phyloP scores from a whole-genome alignment of 1,140 invertebrate species.

The Drosophila azteca region DNA sequence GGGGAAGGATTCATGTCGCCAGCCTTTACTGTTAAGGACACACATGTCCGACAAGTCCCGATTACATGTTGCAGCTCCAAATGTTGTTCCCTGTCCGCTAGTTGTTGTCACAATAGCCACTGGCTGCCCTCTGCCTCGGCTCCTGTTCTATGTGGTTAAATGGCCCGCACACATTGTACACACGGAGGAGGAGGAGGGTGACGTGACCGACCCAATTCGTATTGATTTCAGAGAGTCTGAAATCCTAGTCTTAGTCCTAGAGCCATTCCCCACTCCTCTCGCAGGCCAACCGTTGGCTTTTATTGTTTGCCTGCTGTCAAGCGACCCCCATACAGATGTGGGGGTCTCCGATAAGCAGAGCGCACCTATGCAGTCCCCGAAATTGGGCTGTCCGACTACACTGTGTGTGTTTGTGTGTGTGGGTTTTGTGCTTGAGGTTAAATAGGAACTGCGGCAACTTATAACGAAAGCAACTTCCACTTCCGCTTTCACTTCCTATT shows the following conservation, averaged over 20 bases:
- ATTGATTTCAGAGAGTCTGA: slow-evolving; percentile 42
- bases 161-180: slow-evolving; percentile 13
- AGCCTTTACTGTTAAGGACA: slow-evolving; percentile 1
- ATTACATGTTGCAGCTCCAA: too few relatives aligned
- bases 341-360: slow-evolving; percentile 27
- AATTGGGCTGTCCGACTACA: slow-evolving; percentile 24
- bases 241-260: not conserved
- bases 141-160: slow-evolving; percentile 20
- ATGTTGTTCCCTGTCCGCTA: not conserved
- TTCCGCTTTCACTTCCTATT: slow-evolving; percentile 41
- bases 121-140: not conserved
- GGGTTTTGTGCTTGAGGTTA: slow-evolving; percentile 56
- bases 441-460: slow-evolving; percentile 69
- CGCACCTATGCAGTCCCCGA: slow-evolving; percentile 26
- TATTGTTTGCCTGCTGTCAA: slow-evolving; percentile 53
- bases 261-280: not conserved
- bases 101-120: slow-evolving; percentile 1
- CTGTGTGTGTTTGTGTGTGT: slow-evolving; percentile 8
- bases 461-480: slow-evolving; percentile 65
- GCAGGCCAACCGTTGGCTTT: slow-evolving; percentile 49
- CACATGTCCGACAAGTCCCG: slow-evolving; percentile 11
- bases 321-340: slow-evolving; percentile 26
- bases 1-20: not conserved
- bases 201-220: slow-evolving; percentile 30
- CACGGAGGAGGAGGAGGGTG: slow-evolving; percentile 29